Conservation (phyloP, 2,888 invertebrate species). For the Celastrina argiolus region DNA sequence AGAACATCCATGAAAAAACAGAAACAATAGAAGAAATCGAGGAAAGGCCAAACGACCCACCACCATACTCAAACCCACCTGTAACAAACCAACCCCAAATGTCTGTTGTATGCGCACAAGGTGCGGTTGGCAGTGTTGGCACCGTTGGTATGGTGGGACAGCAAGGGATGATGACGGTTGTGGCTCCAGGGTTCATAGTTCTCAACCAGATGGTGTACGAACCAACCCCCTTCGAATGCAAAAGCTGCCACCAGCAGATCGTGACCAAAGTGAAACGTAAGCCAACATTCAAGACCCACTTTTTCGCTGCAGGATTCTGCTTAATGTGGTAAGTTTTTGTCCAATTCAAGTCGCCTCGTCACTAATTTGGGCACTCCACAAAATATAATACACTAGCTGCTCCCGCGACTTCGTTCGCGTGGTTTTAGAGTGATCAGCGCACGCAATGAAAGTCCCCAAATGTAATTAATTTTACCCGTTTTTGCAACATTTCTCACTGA, state of each 20-base stretch:
- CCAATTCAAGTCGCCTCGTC: too few species aligned
- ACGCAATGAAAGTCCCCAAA: too few species aligned
- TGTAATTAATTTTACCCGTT: too few species aligned
- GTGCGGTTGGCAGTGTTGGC: background rate
- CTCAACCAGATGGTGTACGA: conserved; percentile 17
- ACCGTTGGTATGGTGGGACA: background rate
- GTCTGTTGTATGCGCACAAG: background rate
- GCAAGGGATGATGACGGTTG: conserved; percentile 4
- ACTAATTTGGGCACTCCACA: too few species aligned
- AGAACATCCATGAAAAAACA: background rate
- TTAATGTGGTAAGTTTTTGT: conserved; percentile 8
- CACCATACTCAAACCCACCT: conserved; percentile 4
- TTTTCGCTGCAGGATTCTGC: conserved; percentile 3
- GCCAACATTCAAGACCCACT: conserved; percentile 21
- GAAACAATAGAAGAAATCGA: background rate
- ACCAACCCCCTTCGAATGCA: conserved; percentile 9
- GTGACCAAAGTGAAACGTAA: conserved; percentile 17
- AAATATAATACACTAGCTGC: too few species aligned
- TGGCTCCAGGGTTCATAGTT: conserved; percentile 6
- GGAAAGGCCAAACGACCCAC: background rate
- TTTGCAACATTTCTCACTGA: too few species aligned
- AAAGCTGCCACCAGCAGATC: conserved; percentile 13
- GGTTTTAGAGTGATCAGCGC: too few species aligned
- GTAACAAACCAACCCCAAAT: conserved; percentile 7
- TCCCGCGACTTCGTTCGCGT: too few species aligned